phyloP scores from a whole-genome alignment of 2,113 vertebrate species.

The Rhineura floridana region DNA sequence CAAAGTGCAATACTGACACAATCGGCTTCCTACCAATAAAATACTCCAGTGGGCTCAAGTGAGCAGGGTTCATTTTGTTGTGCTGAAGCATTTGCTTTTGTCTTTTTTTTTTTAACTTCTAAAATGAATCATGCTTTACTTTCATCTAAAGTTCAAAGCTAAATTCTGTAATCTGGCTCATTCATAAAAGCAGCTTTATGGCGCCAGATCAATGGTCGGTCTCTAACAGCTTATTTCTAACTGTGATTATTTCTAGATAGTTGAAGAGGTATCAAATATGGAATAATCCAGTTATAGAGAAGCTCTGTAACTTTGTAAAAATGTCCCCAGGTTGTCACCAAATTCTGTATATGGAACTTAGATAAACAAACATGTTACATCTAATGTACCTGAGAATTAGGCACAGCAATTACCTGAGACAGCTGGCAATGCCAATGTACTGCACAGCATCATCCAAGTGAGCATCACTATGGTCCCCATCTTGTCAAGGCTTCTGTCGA shows the following conservation, averaged over 20 bases:
- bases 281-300: neutral
- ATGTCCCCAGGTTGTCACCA: neutral
- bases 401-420: slow-evolving; percentile 52
- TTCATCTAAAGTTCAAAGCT: neutral
- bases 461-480: slow-evolving; percentile 42
- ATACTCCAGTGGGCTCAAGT: neutral
- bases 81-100: neutral
- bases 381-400: neutral
- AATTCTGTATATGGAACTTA: neutral
- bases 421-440: neutral
- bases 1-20: neutral
- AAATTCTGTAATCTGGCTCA: neutral
- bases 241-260: neutral
- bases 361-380: neutral
- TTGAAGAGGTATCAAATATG: neutral
- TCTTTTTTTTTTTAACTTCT: neutral
- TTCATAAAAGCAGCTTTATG: neutral
- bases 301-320: neutral
- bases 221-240: neutral
- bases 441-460: slow-evolving; percentile 41
- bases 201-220: neutral
- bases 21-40: neutral
- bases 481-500: neutral
- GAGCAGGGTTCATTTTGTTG: neutral
- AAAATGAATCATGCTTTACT: neutral